Conservation (phyloP, 64 coral and sea anemone species). For the Astreopora myriophthalma region DNA sequence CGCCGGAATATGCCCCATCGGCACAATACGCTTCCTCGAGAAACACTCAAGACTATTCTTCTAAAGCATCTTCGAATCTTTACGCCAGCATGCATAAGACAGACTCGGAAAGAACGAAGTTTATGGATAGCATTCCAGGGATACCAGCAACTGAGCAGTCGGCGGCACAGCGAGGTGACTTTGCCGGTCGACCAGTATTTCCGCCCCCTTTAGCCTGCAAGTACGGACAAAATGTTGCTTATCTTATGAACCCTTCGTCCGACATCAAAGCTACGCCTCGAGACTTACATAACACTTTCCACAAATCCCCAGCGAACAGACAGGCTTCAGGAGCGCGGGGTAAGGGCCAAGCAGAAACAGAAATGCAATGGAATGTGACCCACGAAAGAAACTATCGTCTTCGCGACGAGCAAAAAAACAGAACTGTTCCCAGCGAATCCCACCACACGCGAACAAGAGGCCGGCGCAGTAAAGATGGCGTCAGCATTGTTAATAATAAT, state of each 20-base stretch:
- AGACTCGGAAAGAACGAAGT: slow-evolving; percentile 78
- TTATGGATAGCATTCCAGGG: slow-evolving; percentile 88
- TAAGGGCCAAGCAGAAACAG: slow-evolving; percentile 84
- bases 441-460: background rate
- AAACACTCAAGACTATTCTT: slow-evolving; percentile 53
- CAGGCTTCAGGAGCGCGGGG: slow-evolving; percentile 73
- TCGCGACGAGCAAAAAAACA: slow-evolving; percentile 78
- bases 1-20: slow-evolving; percentile 22
- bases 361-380: slow-evolving; percentile 95
- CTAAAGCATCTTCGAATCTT: slow-evolving; percentile 39
- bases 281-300: slow-evolving; percentile 72
- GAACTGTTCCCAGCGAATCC: slow-evolving; percentile 9
- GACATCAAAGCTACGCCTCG: slow-evolving; percentile 64
- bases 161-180: slow-evolving; percentile 65
- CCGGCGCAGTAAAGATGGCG: slow-evolving; percentile 43
- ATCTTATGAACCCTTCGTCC: slow-evolving; percentile 37
- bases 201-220: slow-evolving; percentile 61
- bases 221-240: slow-evolving; percentile 67
- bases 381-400: slow-evolving; percentile 76
- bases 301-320: slow-evolving; percentile 84
- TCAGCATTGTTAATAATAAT: slow-evolving; percentile 4
- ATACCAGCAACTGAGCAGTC: slow-evolving; percentile 94
- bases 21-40: background rate
- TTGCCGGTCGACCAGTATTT: slow-evolving; percentile 33
- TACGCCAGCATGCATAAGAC: slow-evolving; percentile 50